Evolutionary conservation across 2,797 vertebrate species (phyloP), one percentile per base, ranked within the genome.

Genomic region (Perdix hodgsoniae): DNA sequence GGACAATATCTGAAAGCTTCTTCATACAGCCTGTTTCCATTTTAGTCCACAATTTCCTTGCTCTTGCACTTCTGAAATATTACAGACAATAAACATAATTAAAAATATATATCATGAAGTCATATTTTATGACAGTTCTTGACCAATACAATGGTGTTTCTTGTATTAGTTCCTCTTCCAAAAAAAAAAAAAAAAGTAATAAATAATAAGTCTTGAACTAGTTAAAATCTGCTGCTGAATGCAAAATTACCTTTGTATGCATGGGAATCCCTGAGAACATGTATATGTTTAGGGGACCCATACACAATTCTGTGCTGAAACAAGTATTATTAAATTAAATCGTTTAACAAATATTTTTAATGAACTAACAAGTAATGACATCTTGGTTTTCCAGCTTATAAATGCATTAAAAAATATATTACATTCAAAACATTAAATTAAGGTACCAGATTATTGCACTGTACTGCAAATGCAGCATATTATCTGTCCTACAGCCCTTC

Each of bases 341-440:
- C 91, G 90, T 59, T 83, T 94, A 65, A 67, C 26, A 69, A 80
- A 35, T 18, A 82, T 88, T 77, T n/a, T 65, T 69, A 61, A 44
- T 87, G 22, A 59, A 89, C 33, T 90, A 69, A 8, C 87, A 94
- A 91, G 44, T 73, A 95, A 83, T 75, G 44, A 44, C 70, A 88
- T 91, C 60, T 91, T 91, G 90, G 83, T 72, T 94, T 91, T 56
- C 9, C 1, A 72, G 65, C 74, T 82, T 56, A 82, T 13, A 47
- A 92, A 94, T 82, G 94, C 39, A 95, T 93, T 57, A 94, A 70
- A 95, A 94, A n/a, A n/a, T n/a, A 83, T 66, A 92, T 69, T 84
- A 76, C 47, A 79, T 93, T 89, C 50, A 96, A 65, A 91, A 95
- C 39, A 90, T 56, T 82, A 92, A 87, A 90, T 94, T 59, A 95